phyloP scores from a whole-genome alignment of 2,113 vertebrate genomes.

The Eurypyga helias region DNA sequence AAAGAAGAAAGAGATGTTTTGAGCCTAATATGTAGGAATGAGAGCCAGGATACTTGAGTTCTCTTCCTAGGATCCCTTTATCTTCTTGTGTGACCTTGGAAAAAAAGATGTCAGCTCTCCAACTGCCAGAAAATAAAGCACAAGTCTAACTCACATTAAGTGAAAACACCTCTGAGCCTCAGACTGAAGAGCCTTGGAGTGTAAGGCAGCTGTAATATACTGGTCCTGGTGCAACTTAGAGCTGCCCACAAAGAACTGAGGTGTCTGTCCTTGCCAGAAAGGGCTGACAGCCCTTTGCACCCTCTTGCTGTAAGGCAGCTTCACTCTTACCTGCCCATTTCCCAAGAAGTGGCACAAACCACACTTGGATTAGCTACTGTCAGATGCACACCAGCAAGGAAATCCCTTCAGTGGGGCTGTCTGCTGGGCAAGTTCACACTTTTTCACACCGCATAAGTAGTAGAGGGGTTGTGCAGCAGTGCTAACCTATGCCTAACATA shows the following conservation, averaged over 20 bases:
- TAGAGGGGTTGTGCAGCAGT: neutral
- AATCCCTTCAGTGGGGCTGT: neutral
- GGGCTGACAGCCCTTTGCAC: neutral
- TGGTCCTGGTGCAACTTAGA: neutral
- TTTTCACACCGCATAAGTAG: too few relatives aligned
- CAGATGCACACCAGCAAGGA: neutral
- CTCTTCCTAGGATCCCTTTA: neutral
- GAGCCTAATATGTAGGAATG: neutral
- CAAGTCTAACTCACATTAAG: neutral
- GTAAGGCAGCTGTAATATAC: neutral
- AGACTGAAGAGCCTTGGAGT: neutral
- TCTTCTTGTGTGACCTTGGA: neutral
- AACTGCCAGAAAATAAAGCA: neutral
- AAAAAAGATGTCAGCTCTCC: neutral
- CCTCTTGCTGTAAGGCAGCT: neutral
- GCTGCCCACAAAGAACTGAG: neutral
- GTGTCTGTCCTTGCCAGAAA: neutral
- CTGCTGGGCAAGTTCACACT: neutral
- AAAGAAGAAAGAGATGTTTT: neutral
- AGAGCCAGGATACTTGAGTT: neutral
- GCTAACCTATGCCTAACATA: neutral
- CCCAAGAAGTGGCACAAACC: neutral
- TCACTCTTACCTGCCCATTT: neutral
- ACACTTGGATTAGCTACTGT: neutral
- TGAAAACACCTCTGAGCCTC: neutral